Percentiles rank a stretch among this genome's conserved stretches.
Conservation (phyloP, 2,797 vertebrate genomes). For the Anabacerthia variegaticeps region DNA sequence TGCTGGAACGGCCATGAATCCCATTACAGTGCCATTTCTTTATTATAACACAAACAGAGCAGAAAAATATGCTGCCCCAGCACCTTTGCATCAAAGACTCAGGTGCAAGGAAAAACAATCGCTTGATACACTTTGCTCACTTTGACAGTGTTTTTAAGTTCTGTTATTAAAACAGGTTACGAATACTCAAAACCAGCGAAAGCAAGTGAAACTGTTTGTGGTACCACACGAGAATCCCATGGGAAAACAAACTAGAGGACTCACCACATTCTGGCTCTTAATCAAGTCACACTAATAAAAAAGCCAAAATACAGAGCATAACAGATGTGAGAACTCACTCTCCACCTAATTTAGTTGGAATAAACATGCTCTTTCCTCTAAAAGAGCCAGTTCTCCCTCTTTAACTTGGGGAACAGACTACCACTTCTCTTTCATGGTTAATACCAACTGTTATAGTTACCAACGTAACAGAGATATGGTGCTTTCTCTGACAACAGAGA, state of each 20-base stretch:
- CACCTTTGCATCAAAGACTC: not conserved
- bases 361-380: not conserved
- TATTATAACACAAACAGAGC: not conserved
- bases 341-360: not conserved
- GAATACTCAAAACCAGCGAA: not conserved
- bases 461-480: not conserved
- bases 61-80: not conserved
- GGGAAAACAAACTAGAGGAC: not conserved
- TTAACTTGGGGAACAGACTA: not conserved
- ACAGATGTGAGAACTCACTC: not conserved
- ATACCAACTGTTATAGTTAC: not conserved
- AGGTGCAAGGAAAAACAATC: not conserved
- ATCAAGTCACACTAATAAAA: not conserved
- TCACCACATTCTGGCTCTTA: not conserved
- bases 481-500: not conserved
- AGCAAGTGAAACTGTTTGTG: not conserved
- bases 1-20: conserved; percentile 3
- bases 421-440: not conserved
- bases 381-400: not conserved
- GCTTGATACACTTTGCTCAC: not conserved
- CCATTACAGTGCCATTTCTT: not conserved
- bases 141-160: not conserved
- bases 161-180: not conserved
- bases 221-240: not conserved
- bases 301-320: not conserved